Conservation (phyloP, 2,888 invertebrate genomes). For the Torymus aiolomorphi region DNA sequence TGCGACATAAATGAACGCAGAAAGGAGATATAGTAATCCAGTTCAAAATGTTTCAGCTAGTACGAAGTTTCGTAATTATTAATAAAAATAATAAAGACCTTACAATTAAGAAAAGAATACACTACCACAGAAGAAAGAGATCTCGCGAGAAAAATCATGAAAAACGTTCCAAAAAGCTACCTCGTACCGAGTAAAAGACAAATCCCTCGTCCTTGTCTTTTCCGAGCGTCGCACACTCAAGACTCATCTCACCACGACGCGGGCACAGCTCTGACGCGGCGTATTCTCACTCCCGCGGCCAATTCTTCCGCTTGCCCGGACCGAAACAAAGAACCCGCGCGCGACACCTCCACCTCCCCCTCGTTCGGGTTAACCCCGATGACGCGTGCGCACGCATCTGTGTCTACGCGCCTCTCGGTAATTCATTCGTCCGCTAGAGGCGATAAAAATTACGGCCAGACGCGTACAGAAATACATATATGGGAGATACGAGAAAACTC, state of each 20-base stretch:
- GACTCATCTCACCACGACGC: too few species aligned
- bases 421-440: slow-evolving; percentile 14
- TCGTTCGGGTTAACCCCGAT: too few species aligned
- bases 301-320: slow-evolving; percentile 40
- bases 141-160: not conserved
- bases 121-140: too few species aligned
- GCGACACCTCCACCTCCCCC: too few species aligned
- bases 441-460: slow-evolving; percentile 46
- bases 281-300: slow-evolving; percentile 10
- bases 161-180: not conserved
- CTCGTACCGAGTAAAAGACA: too few species aligned
- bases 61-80: too few species aligned
- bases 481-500: slow-evolving; percentile 61
- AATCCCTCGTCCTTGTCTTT: too few species aligned
- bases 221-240: not conserved
- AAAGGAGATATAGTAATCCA: slow-evolving; percentile 8
- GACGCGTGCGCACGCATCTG: too few species aligned
- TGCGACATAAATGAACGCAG: slow-evolving; percentile 18
- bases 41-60: too few species aligned
- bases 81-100: too few species aligned
- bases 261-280: slow-evolving; percentile 24
- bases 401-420: slow-evolving; percentile 1
- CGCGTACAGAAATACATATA: not conserved
- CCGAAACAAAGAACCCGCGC: slow-evolving; percentile 27
- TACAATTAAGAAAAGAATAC: too few species aligned